Evolutionary conservation across 2,797 vertebrate species (phyloP).

Genomic region (Mionectes olivaceus): DNA sequence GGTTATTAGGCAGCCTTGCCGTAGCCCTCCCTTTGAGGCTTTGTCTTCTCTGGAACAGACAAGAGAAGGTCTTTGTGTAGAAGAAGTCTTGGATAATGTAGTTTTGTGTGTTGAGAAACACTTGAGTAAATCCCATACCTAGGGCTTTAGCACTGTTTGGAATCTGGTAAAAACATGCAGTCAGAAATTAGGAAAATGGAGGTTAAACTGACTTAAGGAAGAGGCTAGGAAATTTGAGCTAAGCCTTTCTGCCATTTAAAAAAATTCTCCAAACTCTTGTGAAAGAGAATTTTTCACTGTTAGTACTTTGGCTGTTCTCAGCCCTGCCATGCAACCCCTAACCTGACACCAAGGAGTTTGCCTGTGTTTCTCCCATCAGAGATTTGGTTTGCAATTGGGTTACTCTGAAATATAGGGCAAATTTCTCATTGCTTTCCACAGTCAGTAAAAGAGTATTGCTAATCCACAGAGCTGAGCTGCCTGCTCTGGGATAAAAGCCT

Average conservation of each 20-base stretch:
- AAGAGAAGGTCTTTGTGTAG: background rate
- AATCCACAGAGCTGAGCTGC: background rate
- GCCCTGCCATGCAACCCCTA: background rate
- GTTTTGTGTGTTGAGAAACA: background rate
- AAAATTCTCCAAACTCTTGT: background rate
- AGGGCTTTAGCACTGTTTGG: background rate
- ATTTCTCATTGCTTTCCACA: background rate
- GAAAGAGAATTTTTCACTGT: background rate
- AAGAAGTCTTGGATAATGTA: background rate
- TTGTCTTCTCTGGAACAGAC: background rate
- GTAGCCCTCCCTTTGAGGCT: background rate
- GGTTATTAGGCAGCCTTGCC: background rate
- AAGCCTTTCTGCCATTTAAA: background rate
- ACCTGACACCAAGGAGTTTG: background rate
- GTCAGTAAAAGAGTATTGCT: background rate
- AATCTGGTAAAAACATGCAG: background rate
- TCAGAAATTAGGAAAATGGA: background rate
- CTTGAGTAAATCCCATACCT: background rate
- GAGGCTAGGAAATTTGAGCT: background rate
- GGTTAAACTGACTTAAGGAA: background rate
- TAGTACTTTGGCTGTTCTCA: background rate
- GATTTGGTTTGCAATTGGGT: background rate
- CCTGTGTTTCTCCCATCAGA: background rate
- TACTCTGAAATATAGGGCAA: background rate
- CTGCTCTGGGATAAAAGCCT: background rate